phyloP scores from a whole-genome alignment of 2,888 invertebrate species.

The Drymonia ruficornis region DNA sequence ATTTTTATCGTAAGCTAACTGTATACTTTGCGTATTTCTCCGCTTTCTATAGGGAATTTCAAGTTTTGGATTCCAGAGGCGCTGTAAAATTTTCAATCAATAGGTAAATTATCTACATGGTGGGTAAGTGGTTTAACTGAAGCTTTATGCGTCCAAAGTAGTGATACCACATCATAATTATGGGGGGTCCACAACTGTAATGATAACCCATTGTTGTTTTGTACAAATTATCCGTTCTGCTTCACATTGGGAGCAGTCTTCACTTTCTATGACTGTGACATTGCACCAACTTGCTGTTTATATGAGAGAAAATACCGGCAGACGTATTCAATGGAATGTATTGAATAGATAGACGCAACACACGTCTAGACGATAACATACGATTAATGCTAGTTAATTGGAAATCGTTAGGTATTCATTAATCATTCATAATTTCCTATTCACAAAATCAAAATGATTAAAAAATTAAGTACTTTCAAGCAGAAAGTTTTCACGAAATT shows the following conservation, averaged over 20 bases:
- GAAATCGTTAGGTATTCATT: neutral
- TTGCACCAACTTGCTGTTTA: slow-evolving; percentile 43
- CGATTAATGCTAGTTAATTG: neutral
- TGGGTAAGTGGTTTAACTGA: neutral
- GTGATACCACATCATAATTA: slow-evolving; percentile 31
- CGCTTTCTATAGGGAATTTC: too few species aligned
- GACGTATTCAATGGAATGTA: neutral
- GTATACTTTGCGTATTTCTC: too few species aligned
- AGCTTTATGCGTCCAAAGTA: neutral
- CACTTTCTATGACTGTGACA: slow-evolving; percentile 74
- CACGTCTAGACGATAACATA: neutral
- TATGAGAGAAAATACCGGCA: slow-evolving; percentile 31
- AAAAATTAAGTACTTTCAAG: neutral
- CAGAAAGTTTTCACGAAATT: neutral
- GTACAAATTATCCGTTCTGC: slow-evolving; percentile 66
- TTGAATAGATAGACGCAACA: neutral
- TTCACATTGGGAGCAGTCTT: slow-evolving; percentile 71
- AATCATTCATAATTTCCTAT: neutral
- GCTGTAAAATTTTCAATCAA: too few species aligned
- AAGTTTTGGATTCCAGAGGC: too few species aligned
- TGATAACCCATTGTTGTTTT: slow-evolving; percentile 49
- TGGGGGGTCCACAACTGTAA: slow-evolving; percentile 34
- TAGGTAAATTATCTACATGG: neutral
- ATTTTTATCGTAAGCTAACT: too few species aligned
- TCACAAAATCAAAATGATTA: neutral